These are phyloP conservation scores for Siniperca knerii DNA, from an alignment of 2,113 vertebrate genomes.

Conservation along the genomic window DNA sequence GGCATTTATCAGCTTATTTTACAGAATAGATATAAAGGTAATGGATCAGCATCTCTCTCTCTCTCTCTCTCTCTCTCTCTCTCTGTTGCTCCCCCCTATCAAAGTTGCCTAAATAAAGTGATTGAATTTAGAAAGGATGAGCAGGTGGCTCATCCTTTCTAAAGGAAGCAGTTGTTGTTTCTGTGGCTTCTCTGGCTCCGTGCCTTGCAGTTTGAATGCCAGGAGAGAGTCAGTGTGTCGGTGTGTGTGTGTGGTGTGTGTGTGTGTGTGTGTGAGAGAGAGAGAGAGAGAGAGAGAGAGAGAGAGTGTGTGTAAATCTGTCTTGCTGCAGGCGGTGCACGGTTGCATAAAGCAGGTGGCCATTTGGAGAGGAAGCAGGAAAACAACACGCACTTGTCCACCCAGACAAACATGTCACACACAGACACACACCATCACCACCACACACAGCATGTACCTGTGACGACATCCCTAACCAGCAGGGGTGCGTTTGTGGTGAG, in stretches of 20 bases:
- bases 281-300: background rate
- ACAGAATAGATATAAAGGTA: slow-evolving; percentile 52
- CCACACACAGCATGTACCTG: slow-evolving; percentile 84
- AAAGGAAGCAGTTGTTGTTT: too few relatives aligned
- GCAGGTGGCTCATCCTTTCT: slow-evolving; percentile 80
- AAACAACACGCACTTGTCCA: slow-evolving; percentile 29
- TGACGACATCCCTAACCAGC: slow-evolving; percentile 90
- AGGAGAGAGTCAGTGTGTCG: slow-evolving; percentile 40
- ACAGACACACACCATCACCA: background rate
- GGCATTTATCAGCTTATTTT: slow-evolving; percentile 74
- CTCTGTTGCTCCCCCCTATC: slow-evolving; percentile 21
- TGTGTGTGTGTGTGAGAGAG: background rate
- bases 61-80: background rate
- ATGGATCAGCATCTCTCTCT: slow-evolving; percentile 58
- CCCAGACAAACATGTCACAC: slow-evolving; percentile 24
- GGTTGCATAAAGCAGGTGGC: slow-evolving; percentile 61
- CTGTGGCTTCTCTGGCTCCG: slow-evolving; percentile 66
- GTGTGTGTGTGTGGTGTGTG: slow-evolving; percentile 6
- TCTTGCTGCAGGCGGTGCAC: slow-evolving; percentile 27
- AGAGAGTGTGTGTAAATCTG: slow-evolving; percentile 35
- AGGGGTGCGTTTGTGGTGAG: slow-evolving; percentile 90
- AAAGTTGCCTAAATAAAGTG: slow-evolving; percentile 68
- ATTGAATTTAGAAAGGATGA: slow-evolving; percentile 74
- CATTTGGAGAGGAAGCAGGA: slow-evolving; percentile 45
- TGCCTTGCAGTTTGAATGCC: slow-evolving; percentile 65